Base-by-base conservation (phyloP, 2,113 vertebrate genomes). In the Trinectes maculatus region DNA sequence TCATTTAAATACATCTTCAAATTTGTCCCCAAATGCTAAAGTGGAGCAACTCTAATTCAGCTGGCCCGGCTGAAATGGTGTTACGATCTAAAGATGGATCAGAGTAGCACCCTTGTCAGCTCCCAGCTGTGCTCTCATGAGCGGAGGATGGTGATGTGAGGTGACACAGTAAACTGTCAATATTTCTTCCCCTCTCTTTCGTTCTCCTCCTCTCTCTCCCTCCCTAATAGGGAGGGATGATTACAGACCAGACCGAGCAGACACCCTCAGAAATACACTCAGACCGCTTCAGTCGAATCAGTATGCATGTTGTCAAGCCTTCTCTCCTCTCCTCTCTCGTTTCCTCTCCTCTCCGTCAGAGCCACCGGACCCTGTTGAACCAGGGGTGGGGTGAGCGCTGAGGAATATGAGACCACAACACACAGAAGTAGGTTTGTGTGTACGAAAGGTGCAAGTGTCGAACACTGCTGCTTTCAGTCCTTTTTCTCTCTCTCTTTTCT, bases 101-200 rank as follows among this genome's bases (percentile, higher is more conserved):
- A 44, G 77, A 83, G 77, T 80, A 82, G 80, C 74, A 74, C 65
- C 72, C 70, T 64, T 55, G 63, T 71, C 61, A 48, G 64, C 74
- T 68, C 55, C 82, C 79, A 77, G 77, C 74, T 83, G 83, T 73
- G 85, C 52, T 42, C 74, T 69, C 76, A 47, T 74, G 82, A 83
- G 79, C 10, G 24, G 71, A 77, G 79, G 79, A 79, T 54, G 59
- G 68, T 48, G 68, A 71, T 82, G 47, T 72, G 66, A 89, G 80
- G 78, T 82, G 82, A 86, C 80, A 84, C 51, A 78, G 65, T 85
- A 82, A 87, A 87, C 84, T 85, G 84, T 85, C 65, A 76, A 71
- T 82, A 59, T 68, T 36, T 80, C 71, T 67, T 54, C 44, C 53
- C 48, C 26, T 42, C 24, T 69, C 56, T 77, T 26, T 58, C 21